Conservation (phyloP, 2,113 vertebrate species). For the Merops nubicus region DNA sequence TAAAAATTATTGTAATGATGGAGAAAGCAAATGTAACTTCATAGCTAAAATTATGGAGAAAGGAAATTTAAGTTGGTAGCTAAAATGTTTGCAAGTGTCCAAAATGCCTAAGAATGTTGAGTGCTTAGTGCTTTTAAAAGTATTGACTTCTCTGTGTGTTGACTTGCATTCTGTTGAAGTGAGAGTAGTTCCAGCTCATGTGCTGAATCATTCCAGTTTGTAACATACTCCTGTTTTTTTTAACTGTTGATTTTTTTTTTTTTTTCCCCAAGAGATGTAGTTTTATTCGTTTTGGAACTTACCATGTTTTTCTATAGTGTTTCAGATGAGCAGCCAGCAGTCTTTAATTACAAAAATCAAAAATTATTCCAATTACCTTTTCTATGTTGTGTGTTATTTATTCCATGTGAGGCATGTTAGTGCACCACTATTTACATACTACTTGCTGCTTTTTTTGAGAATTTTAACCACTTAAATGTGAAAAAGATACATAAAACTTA, state of each 20-base stretch:
- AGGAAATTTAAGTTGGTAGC: background rate
- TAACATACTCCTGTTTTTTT: background rate
- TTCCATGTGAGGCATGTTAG: background rate
- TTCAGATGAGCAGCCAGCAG: background rate
- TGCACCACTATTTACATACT: background rate
- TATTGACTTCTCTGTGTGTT: background rate
- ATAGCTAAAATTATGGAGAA: background rate
- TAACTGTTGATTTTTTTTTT: background rate
- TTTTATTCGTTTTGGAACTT: background rate
- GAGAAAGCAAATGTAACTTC: background rate
- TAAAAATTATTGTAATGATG: background rate
- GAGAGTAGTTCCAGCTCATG: background rate
- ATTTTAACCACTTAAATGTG: background rate
- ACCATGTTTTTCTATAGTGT: background rate
- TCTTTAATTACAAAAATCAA: background rate
- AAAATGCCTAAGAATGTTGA: background rate
- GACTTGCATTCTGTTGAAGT: background rate
- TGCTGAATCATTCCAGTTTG: background rate
- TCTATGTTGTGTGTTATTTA: background rate
- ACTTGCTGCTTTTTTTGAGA: background rate
- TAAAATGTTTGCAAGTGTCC: background rate
- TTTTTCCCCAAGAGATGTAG: background rate
- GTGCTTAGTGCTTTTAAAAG: background rate
- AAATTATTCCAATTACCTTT: background rate
- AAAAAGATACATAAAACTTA: background rate